These are phyloP conservation scores for Pachycephus smyrnensis DNA, from an alignment of 2,888 invertebrate species.

Conservation along the genomic window DNA sequence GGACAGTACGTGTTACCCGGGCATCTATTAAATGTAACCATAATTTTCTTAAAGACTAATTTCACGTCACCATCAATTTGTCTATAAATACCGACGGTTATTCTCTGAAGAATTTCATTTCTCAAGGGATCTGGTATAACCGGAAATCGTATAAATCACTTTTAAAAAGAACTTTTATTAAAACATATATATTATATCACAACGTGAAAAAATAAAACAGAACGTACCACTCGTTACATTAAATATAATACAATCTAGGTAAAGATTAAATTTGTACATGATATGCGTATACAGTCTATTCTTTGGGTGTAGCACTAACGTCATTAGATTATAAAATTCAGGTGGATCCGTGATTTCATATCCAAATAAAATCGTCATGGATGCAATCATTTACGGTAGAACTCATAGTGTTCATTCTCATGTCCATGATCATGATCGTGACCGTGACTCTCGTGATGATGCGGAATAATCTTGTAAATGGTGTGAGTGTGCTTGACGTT, in stretches of 20 bases:
- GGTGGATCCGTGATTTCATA: neutral
- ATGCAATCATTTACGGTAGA: slow-evolving; percentile 13
- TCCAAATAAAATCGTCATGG: neutral
- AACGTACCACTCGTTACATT: neutral
- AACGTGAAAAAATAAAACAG: neutral
- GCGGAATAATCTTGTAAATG: slow-evolving; percentile 77
- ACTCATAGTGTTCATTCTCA: slow-evolving; percentile 38
- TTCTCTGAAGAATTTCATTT: neutral
- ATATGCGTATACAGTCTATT: neutral
- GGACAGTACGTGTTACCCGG: neutral
- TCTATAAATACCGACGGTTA: neutral
- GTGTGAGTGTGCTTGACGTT: slow-evolving; percentile 79
- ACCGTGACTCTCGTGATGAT: slow-evolving; percentile 64
- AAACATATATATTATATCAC: neutral
- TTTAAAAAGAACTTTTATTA: neutral
- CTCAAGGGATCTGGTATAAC: neutral
- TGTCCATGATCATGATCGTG: slow-evolving; percentile 25
- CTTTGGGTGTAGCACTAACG: neutral
- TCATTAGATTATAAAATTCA: neutral
- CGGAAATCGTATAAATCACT: neutral
- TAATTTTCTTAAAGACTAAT: neutral
- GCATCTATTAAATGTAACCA: neutral
- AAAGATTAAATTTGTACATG: neutral
- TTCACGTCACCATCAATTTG: neutral
- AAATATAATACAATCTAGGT: neutral